A percentile compares a stretch with the other conserved stretches of the same genome.
phyloP scores from a whole-genome alignment of 2,888 invertebrate species.

The Lamproptera curius region DNA sequence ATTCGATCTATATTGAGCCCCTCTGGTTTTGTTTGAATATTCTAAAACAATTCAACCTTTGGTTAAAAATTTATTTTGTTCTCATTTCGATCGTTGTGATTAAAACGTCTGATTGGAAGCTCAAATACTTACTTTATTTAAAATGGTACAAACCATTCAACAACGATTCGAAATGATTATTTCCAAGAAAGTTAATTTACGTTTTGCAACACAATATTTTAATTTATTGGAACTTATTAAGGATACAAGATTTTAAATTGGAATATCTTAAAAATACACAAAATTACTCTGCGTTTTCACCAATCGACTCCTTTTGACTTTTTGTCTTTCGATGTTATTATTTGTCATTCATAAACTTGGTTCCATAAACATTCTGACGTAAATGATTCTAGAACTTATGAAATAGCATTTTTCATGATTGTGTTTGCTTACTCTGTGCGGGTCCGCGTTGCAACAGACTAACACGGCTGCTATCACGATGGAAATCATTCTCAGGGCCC shows the following conservation, averaged over 20 bases:
- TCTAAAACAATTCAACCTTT: conserved; percentile 16
- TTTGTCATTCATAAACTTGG: no score
- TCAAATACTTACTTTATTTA: conserved; percentile 50
- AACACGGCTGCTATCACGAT: conserved; percentile 53
- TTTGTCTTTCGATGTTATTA: no score
- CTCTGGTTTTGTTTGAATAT: conserved; percentile 12
- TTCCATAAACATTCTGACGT: no score
- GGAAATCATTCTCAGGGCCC: conserved; percentile 50
- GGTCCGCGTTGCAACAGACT: conserved; percentile 59
- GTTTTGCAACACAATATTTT: conserved; percentile 25
- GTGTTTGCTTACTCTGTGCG: conserved; percentile 53
- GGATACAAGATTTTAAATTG: no score
- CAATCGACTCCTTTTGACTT: no score
- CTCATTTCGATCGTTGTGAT: conserved; percentile 38
- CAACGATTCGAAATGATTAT: conserved; percentile 29
- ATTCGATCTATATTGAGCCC: conserved; percentile 20
- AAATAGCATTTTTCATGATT: no score
- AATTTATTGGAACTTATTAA: neutral
- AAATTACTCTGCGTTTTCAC: no score
- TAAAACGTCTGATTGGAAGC: conserved; percentile 51
- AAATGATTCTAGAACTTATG: no score
- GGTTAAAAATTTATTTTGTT: conserved; percentile 34
- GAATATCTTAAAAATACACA: no score
- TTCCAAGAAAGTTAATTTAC: conserved; percentile 34
- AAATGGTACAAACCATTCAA: conserved; percentile 23